Evolutionary conservation across 2,797 vertebrate genomes (phyloP).

Genomic region (Holocentrus rufus): DNA sequence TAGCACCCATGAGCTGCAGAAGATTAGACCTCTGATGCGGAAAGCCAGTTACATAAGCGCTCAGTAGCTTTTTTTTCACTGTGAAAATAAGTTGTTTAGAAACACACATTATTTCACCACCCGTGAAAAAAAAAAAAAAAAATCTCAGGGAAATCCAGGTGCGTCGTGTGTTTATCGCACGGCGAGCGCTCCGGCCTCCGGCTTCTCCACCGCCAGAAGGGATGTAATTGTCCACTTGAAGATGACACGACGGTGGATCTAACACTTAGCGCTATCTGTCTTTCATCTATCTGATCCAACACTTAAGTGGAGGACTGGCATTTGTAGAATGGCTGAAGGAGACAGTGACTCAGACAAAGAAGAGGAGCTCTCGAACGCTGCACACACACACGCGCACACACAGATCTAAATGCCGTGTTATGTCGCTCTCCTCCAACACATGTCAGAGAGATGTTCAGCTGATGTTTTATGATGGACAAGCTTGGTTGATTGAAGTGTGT

Average conservation of each 20-base stretch:
- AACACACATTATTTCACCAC: constrained; percentile 20
- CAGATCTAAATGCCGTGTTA: constrained; percentile 15
- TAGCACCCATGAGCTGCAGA: constrained; percentile 13
- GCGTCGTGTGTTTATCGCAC: constrained; percentile 24
- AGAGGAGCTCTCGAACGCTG: constrained; percentile 9
- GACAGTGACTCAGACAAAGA: constrained; percentile 13
- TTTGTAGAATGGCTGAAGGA: constrained; percentile 28
- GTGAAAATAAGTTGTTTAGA: constrained; percentile 32
- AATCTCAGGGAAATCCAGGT: constrained; percentile 27
- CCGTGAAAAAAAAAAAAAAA: constrained; percentile 2
- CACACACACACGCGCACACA: neutral
- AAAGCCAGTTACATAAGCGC: constrained; percentile 30
- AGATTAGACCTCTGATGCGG: constrained; percentile 18
- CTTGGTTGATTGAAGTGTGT: constrained; percentile 21
- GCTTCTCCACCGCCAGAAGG: constrained; percentile 9
- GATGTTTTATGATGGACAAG: too few species aligned
- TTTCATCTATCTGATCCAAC: constrained; percentile 19
- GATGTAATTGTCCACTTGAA: constrained; percentile 33
- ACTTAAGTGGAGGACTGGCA: constrained; percentile 22
- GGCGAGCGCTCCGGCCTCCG: constrained; percentile 28
- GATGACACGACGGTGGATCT: constrained; percentile 21
- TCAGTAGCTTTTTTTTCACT: constrained; percentile 19
- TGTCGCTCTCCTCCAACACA: constrained; percentile 20
- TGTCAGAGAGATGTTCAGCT: constrained; percentile 16
- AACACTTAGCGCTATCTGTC: constrained; percentile 21